Percentiles rank a stretch among this genome's conserved stretches.
Evolutionary conservation across 2,797 vertebrate genomes (phyloP).

Genomic region (Xiphorhynchus erythropygius): DNA sequence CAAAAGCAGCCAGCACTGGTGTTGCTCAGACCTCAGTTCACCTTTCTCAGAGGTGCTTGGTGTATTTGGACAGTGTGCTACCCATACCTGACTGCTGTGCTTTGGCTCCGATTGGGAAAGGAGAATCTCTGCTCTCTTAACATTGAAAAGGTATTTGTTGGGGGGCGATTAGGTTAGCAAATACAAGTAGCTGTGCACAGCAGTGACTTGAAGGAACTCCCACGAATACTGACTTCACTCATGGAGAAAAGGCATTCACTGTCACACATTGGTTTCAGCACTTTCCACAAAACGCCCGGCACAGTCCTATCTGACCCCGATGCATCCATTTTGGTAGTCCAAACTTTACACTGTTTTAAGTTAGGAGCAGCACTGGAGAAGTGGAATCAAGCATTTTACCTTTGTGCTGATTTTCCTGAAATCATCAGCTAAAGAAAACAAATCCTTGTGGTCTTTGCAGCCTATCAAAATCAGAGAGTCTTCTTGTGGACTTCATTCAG

Average conservation of each 20-base stretch:
- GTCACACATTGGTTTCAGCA: not conserved
- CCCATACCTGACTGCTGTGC: rapidly evolving
- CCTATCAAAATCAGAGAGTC: not conserved
- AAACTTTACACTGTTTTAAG: not conserved
- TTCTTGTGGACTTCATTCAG: rapidly evolving
- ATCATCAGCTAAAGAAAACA: not conserved
- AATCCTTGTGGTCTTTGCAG: not conserved
- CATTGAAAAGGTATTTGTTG: not conserved
- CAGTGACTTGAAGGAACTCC: not conserved
- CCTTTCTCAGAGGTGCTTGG: rapidly evolving
- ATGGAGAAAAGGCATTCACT: not conserved
- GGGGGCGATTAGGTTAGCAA: not conserved
- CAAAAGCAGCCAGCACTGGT: not conserved
- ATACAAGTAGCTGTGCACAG: not conserved
- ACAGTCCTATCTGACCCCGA: not conserved
- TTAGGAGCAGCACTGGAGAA: not conserved
- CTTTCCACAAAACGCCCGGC: not conserved
- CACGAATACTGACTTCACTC: not conserved
- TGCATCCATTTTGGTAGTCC: not conserved
- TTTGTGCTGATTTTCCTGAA: not conserved
- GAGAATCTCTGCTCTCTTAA: not conserved
- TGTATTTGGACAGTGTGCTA: not conserved
- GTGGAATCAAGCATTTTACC: not conserved
- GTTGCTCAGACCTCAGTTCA: not conserved
- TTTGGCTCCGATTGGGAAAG: not conserved